Conservation (phyloP, 2,797 vertebrate genomes). For the Prunella strophiata region DNA sequence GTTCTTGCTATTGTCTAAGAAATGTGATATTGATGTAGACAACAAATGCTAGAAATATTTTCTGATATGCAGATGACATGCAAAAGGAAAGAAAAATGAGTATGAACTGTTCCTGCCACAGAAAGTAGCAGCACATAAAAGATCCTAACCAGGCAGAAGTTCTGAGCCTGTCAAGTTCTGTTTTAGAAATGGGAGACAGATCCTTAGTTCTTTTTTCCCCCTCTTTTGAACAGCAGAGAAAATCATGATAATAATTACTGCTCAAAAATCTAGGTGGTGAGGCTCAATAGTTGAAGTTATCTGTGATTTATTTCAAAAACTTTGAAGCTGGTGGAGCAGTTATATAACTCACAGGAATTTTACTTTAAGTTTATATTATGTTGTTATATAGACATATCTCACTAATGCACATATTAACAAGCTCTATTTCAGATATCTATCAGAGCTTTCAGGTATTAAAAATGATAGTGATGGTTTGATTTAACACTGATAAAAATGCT, state of each 20-base stretch:
- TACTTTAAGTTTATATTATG: not conserved
- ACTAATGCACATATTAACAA: not conserved
- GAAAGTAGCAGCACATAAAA: not conserved
- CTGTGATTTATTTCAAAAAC: not conserved
- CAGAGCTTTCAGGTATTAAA: not conserved
- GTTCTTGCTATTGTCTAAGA: not conserved
- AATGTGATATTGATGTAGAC: not conserved
- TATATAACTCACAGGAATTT: not conserved
- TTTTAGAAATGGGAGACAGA: not conserved
- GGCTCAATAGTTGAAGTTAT: not conserved
- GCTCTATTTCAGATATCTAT: not conserved
- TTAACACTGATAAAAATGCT: not conserved
- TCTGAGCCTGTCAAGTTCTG: constrained; percentile 39
- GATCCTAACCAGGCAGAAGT: constrained; percentile 12
- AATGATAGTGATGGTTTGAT: not conserved
- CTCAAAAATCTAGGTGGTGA: not conserved
- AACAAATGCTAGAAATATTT: not conserved
- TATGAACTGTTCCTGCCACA: not conserved
- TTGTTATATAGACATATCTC: not conserved
- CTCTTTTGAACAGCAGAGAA: constrained; percentile 8
- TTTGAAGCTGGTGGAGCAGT: not conserved
- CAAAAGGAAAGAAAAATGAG: constrained; percentile 6
- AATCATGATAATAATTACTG: not conserved
- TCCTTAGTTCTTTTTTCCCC: constrained; percentile 10
- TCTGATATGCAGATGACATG: not conserved